A percentile compares a stretch with the other conserved stretches of the same genome.
phyloP scores from a whole-genome alignment of 2,888 invertebrate genomes.

The Spilarctia lutea region DNA sequence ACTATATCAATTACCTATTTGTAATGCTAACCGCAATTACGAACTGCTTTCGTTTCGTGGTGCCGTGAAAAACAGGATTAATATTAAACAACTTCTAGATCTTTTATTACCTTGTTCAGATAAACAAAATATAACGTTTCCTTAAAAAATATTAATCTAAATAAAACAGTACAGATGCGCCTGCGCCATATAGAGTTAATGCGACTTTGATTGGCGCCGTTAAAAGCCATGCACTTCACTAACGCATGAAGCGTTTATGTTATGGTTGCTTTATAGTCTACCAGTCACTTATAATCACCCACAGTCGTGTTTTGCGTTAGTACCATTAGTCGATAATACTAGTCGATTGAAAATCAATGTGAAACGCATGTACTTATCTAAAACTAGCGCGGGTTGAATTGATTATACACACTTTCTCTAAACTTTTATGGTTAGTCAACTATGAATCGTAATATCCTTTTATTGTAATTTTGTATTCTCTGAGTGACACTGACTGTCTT shows the following conservation, averaged over 20 bases:
- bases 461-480: slow-evolving; percentile 18
- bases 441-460: slow-evolving; percentile 30
- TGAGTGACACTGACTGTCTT: not conserved
- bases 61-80: not conserved
- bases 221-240: slow-evolving; percentile 77
- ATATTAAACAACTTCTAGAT: not conserved
- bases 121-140: not conserved
- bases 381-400: slow-evolving; percentile 43
- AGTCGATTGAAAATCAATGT: slow-evolving; percentile 49
- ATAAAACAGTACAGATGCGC: slow-evolving; percentile 58
- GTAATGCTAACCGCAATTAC: no score
- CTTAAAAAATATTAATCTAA: not conserved
- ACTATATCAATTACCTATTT: no score
- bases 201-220: slow-evolving; percentile 78
- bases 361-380: slow-evolving; percentile 39
- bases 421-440: slow-evolving; percentile 29
- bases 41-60: not conserved
- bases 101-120: not conserved
- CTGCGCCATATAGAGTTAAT: slow-evolving; percentile 64
- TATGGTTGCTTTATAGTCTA: slow-evolving; percentile 57
- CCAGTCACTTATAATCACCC: slow-evolving; percentile 53
- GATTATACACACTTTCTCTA: slow-evolving; percentile 49
- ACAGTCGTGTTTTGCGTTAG: slow-evolving; percentile 51
- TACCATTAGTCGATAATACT: slow-evolving; percentile 42
- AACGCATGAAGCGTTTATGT: slow-evolving; percentile 61